Evolutionary conservation across 2,888 invertebrate genomes (phyloP).

Genomic region (Corythucha ciliata): DNA sequence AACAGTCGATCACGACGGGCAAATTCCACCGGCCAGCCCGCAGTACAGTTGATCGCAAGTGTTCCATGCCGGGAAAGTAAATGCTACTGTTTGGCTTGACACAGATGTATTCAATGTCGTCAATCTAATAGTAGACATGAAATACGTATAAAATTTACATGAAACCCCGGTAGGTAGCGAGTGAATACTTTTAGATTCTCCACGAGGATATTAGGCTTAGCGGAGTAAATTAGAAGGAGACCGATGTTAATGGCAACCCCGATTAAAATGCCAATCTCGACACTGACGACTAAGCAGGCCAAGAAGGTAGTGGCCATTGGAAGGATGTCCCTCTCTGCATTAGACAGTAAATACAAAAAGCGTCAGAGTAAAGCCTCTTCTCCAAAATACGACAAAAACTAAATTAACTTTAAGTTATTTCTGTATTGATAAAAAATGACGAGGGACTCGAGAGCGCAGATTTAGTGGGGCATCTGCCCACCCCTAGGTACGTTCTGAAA

Average conservation of each 20-base stretch:
- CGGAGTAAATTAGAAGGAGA: conserved; percentile 69
- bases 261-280: conserved; percentile 75
- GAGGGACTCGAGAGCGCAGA: no score
- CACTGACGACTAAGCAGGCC: conserved; percentile 68
- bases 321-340: conserved; percentile 53
- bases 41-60: conserved; percentile 62
- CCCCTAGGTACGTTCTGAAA: no score
- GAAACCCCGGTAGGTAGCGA: background rate
- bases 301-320: conserved; percentile 77
- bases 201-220: conserved; percentile 64
- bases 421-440: background rate
- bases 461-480: no score
- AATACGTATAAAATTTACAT: background rate
- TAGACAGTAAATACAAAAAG: conserved; percentile 16
- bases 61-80: conserved; percentile 76
- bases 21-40: conserved; percentile 60
- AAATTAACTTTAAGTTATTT: background rate
- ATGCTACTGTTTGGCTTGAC: conserved; percentile 71
- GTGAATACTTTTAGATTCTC: conserved; percentile 56
- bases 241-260: conserved; percentile 72
- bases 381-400: conserved; percentile 18
- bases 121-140: conserved; percentile 47
- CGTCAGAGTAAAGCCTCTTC: background rate
- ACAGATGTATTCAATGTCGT: conserved; percentile 61
- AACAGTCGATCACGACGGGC: conserved; percentile 72